Evolutionary conservation across 2,888 invertebrate species (phyloP), one percentile per base, ranked within the genome.

Genomic region (Mimachlamys varia): DNA sequence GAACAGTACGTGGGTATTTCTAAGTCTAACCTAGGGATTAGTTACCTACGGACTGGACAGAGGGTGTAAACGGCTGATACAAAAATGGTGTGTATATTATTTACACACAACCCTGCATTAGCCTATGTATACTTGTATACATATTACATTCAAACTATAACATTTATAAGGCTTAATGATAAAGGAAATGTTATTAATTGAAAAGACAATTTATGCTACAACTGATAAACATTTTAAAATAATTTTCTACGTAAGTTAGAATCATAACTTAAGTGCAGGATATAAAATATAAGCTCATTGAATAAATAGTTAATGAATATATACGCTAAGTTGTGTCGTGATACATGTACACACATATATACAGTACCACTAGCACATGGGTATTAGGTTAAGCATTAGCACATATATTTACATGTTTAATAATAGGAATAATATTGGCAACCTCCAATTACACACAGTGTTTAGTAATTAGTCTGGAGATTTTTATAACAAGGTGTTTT

Each of bases 41-140:
- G 22, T 58, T 5, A 44, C 44, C 44, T 44, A 58, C 58, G n/a
- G 58, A n/a, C 58, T n/a, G 33, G 27, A 76, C 33, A 62, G 22
- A 62, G 62, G 44, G 22, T 76, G 76, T 76, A 76, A 10, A 76
- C 62, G 10, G 27, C 27, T 76, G 62, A 27, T 27, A 76, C 62
- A 76, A n/a, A n/a, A n/a, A n/a, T n/a, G n/a, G n/a, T 76, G 76
- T 76, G 76, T 76, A 33, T 76, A 76, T 27, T 76, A 76, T 76
- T 76, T 76, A 76, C 22, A 62, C 62, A 22, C 17, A 76, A 76
- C 76, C 76, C 76, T 76, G 76, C 27, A 76, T 22, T 76, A 33
- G 33, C 76, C 27, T n/a, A n/a, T n/a, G n/a, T n/a, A 76, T 76
- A 22, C 15, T 12, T 76, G 5, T 76, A 76, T 33, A 76, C 76